phyloP scores from a whole-genome alignment of 1,140 invertebrate genomes.

The Drosophila pachea region DNA sequence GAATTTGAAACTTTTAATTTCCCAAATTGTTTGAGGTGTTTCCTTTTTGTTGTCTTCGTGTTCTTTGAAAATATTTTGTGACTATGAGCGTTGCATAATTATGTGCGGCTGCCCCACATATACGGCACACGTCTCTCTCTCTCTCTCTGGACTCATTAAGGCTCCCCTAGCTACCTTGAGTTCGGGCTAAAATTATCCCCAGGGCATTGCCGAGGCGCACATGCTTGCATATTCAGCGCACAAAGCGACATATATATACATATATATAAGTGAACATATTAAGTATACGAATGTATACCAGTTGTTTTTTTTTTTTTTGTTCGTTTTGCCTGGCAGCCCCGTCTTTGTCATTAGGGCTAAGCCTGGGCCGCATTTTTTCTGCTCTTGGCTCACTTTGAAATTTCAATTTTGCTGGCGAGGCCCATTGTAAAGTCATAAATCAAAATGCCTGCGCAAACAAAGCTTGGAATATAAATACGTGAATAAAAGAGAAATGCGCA shows the following conservation, averaged over 20 bases:
- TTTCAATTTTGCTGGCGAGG: slow-evolving; percentile 60
- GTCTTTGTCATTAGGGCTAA: slow-evolving; percentile 55
- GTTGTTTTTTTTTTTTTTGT: slow-evolving; percentile 17
- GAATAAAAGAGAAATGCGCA: slow-evolving; percentile 24
- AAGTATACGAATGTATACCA: slow-evolving; percentile 25
- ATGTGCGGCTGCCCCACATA: slow-evolving; percentile 1
- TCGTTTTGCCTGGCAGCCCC: slow-evolving; percentile 50
- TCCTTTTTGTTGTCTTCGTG: neutral
- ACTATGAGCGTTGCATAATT: slow-evolving; percentile 20
- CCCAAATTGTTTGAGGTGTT: slow-evolving; percentile 41
- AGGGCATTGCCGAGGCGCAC: slow-evolving; percentile 46
- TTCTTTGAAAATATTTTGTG: slow-evolving; percentile 14
- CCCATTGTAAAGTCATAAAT: slow-evolving; percentile 64
- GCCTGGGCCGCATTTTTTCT: slow-evolving; percentile 37
- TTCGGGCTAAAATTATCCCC: slow-evolving; percentile 58
- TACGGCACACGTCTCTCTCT: neutral
- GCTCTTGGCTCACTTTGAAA: slow-evolving; percentile 35
- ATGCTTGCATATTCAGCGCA: slow-evolving; percentile 32
- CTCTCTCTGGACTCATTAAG: slow-evolving; percentile 53
- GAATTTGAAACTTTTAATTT: slow-evolving; percentile 63
- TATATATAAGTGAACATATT: slow-evolving; percentile 18
- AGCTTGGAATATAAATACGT: slow-evolving; percentile 31
- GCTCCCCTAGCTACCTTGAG: slow-evolving; percentile 27
- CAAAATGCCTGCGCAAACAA: slow-evolving; percentile 72
- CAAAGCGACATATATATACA: slow-evolving; percentile 17